phyloP scores from a whole-genome alignment of 2,888 invertebrate genomes.

The Folsomia candida region DNA sequence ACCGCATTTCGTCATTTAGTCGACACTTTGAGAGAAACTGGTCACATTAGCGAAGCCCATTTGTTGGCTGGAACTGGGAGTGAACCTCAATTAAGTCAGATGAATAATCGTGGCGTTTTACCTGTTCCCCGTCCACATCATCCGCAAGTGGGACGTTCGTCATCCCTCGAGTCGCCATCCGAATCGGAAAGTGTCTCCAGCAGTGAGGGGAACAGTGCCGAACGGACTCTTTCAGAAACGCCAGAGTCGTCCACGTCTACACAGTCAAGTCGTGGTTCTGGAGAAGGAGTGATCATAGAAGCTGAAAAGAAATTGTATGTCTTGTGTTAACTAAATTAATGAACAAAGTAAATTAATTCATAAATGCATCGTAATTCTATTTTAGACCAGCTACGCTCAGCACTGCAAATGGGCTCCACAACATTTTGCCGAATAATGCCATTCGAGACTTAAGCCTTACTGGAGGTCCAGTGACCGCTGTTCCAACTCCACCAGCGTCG shows the following conservation, averaged over 20 bases:
- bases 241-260: neutral
- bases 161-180: constrained; percentile 6
- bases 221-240: neutral
- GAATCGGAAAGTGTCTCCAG: neutral
- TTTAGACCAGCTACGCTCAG: too few relatives aligned
- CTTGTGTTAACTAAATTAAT: too few relatives aligned
- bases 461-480: neutral
- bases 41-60: constrained; percentile 37
- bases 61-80: constrained; percentile 4
- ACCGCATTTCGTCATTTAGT: constrained; percentile 34
- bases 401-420: too few relatives aligned
- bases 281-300: too few relatives aligned
- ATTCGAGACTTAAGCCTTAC: neutral
- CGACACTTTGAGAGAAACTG: constrained; percentile 31
- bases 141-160: too few relatives aligned
- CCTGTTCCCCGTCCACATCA: neutral
- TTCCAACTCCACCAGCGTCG: neutral
- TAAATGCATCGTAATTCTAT: too few relatives aligned
- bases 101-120: neutral
- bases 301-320: neutral
- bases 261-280: neutral
- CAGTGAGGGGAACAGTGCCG: neutral
- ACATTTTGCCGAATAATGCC: neutral
- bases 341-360: too few relatives aligned
- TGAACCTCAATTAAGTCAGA: neutral